Base-by-base conservation (phyloP, 2,113 vertebrate species). In the Nothocercus julius region DNA sequence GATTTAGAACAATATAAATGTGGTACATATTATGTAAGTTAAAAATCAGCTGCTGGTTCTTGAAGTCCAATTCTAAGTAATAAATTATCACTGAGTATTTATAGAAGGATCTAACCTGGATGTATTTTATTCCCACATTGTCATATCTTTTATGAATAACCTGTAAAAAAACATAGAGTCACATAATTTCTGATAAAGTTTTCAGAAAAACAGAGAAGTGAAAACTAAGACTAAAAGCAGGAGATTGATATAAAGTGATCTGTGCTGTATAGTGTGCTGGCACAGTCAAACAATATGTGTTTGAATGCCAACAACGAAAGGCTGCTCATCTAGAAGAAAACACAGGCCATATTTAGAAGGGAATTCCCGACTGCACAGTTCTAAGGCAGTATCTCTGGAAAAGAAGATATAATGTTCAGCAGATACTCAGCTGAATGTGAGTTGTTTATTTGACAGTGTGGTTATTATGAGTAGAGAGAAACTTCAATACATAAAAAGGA, bases 91-190 rank as follows among this genome's bases (percentile, higher is more conserved):
- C 19, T 70, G 15, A 40, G 25, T 59, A 20, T 81, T 76, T 79
- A 25, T 77, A 63, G 42, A 42, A 80, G n/a, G 14, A 77, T 81
- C 9, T 21, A 42, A 81, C 3, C 13, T 14, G 40, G 76, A 16
- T 51, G 49, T 34, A n/a, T 70, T 24, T 78, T 87, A 92, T 82
- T 32, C 24, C 36, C 75, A 51, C 4, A 16, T 66, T 63, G 13
- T 63, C 28, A 30, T 44, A 67, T 76, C 95, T 58, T 93, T 87
- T 82, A 79, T 80, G 79, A 93, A 79, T 42, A 85, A 74, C 12
- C 8, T n/a, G 12, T 68, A 72, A 45, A 89, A 89, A 87, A 90
- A 11, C 13, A 87, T 13, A n/a, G 59, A 80, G 64, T 82, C n/a
- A 77, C 9, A 81, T 67, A 2, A 59, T 3, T 90, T 75, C 20